Base-by-base conservation (phyloP, 1,140 invertebrate genomes). In the Latrodectus geometricus region DNA sequence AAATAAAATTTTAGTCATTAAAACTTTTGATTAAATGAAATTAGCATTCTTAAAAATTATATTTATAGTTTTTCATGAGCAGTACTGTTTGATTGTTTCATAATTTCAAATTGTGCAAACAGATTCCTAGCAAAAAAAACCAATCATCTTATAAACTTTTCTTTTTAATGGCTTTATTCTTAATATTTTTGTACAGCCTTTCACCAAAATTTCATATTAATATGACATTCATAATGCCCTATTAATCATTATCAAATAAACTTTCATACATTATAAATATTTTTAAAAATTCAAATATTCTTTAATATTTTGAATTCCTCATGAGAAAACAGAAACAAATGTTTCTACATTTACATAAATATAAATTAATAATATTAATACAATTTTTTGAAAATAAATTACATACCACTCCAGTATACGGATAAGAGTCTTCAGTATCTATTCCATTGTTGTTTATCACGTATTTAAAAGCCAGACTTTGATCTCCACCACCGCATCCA, bases 401-500 rank as follows among this genome's bases (percentile, higher is more conserved):
- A 14, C 81, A 88, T 79, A 91, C 94, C 88, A 94, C 91, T 17
- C 92, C 96, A 91, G 96, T 95, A 90, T 98, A 99, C 0, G 96
- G 95, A 91, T 98, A 98, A 21, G 93, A 93, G 50, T 93, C 92
- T 92, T 99, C 98, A 8, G 97, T 99, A 91, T 99, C 98, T 86
- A 99, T 93, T 9, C 95, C 96, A 15, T 93, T 92, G 90, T 99
- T 99, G 66, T 95, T 94, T 50, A 95, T 96, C 88, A 99, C 94
- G 91, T 99, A 99, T 88, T 94, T 92, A 93, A 89, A 97, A 70
- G 96, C 96, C 88, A 95, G 93, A 92, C 98, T 96, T 96, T 98
- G 98, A 35, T 98, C 92, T 85, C 98, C 98, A 88, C 98, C 98
- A 88, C 96, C 94, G 92, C 98, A 99, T 70, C 98, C 98, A 91